Evolutionary conservation across 2,888 invertebrate species (phyloP), one percentile per base, ranked within the genome.

Genomic region (Mactromeris polynyma): DNA sequence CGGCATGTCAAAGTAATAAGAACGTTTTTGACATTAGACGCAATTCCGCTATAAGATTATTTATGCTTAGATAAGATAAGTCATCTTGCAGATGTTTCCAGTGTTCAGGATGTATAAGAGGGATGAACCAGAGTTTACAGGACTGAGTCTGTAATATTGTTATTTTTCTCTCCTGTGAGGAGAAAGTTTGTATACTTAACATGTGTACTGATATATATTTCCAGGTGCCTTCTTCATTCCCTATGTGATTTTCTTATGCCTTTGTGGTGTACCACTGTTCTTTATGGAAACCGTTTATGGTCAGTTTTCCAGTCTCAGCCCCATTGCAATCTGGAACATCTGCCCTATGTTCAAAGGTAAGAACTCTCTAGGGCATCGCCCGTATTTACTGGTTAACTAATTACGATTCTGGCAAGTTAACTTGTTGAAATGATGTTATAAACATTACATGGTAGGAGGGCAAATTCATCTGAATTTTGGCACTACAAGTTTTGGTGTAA

Each of bases 181-280:
- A 46, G 14, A 46, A 11, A 46, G 3, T 9, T 46, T 46, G 46
- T 4, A 7, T 46, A 17, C 14, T 46, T 46, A 1, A 17, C 11
- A 7, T 11, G 17, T 14, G 46, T n/a, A 26, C 17, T 54, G 36
- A 40, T 82, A 40, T 46, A 14, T 46, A 73, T 77, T 89, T 90
- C 51, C 95, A 97, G 98, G 98, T 86, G 98, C 98, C 93, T 98
- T 98, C 95, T 97, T 98, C 93, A 97, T 98, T 85, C 97, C 97
- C 21, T 98, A 97, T 95, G 96, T 97, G 83, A 97, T 97, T 85
- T 97, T 97, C 91, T 96, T 97, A 86, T 94, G 97, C 4, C 95
- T 97, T 80, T 97, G 97, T 81, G 97, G 97, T 11, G 97, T 97
- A 91, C 98, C 98, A 0, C 97, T 97, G 95, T 97, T 97, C 95